These are phyloP conservation scores for Calephelis perditalis DNA, from an alignment of 2,888 invertebrate genomes.

Conservation along the genomic window DNA sequence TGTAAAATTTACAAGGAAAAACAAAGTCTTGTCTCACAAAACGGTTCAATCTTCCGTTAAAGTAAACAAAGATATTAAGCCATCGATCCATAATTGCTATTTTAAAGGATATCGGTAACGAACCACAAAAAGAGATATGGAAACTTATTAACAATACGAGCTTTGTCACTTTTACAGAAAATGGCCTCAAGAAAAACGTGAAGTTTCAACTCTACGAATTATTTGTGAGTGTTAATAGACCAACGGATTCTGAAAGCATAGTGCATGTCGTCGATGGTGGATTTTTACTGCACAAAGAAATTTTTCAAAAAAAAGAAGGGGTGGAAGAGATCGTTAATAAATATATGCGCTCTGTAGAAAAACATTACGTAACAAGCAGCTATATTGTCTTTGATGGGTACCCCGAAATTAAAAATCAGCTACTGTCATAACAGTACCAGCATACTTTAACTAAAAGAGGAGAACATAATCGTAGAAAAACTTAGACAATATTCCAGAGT, in stretches of 20 bases:
- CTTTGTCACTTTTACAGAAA: background rate
- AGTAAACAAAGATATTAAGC: background rate
- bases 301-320: background rate
- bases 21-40: background rate
- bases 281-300: constrained; percentile 5
- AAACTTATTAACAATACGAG: constrained; percentile 1
- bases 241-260: background rate
- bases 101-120: background rate
- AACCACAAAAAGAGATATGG: background rate
- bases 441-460: constrained; percentile 20
- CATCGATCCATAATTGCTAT: background rate
- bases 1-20: constrained; percentile 1
- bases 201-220: background rate
- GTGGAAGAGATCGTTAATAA: background rate
- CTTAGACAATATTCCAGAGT: constrained; percentile 25
- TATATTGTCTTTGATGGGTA: constrained; percentile 7
- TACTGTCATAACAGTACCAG: constrained; percentile 22
- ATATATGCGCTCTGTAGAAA: constrained; percentile 4
- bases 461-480: constrained; percentile 28
- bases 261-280: background rate
- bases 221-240: background rate
- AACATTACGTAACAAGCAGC: background rate
- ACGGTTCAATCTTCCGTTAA: background rate
- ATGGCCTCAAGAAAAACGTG: background rate
- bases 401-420: constrained; percentile 1